Percentiles rank a stretch among this genome's conserved stretches.
phyloP scores from a whole-genome alignment of 2,797 vertebrate species.

The Lates japonicus region DNA sequence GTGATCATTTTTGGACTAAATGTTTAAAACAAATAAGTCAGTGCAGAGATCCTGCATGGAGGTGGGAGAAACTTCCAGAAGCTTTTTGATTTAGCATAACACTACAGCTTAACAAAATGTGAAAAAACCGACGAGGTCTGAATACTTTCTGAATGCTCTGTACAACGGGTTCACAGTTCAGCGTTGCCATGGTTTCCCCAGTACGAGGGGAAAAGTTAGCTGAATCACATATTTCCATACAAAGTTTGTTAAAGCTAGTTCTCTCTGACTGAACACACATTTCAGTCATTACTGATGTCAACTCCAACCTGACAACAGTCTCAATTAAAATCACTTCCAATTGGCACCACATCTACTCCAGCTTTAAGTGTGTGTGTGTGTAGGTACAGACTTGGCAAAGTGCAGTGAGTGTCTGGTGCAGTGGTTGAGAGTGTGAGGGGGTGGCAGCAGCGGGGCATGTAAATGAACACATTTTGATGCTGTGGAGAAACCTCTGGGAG shows the following conservation, averaged over 20 bases:
- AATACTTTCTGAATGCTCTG: no score
- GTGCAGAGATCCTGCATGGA: no score
- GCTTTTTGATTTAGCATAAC: no score
- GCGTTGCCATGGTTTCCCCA: background rate
- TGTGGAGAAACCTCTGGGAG: conserved; percentile 30
- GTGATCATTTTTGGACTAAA: no score
- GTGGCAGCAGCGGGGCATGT: conserved; percentile 13
- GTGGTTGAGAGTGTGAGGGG: conserved; percentile 9
- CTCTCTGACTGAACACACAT: background rate
- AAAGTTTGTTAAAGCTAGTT: background rate
- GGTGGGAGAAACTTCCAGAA: no score
- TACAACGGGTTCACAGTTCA: background rate
- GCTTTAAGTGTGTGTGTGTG: conserved; percentile 41
- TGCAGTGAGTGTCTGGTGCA: conserved; percentile 22
- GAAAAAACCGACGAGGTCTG: no score
- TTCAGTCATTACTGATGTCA: conserved; percentile 62
- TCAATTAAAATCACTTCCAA: conserved; percentile 93
- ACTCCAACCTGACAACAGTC: conserved; percentile 87
- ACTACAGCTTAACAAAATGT: no score
- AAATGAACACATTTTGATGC: conserved; percentile 33
- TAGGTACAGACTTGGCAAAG: conserved; percentile 4
- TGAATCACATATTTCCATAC: background rate
- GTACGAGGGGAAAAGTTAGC: background rate
- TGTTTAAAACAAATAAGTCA: no score
- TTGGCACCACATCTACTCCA: conserved; percentile 91